Evolutionary conservation across 2,888 invertebrate genomes (phyloP).

Genomic region (Zhuqinia jingwanae): DNA sequence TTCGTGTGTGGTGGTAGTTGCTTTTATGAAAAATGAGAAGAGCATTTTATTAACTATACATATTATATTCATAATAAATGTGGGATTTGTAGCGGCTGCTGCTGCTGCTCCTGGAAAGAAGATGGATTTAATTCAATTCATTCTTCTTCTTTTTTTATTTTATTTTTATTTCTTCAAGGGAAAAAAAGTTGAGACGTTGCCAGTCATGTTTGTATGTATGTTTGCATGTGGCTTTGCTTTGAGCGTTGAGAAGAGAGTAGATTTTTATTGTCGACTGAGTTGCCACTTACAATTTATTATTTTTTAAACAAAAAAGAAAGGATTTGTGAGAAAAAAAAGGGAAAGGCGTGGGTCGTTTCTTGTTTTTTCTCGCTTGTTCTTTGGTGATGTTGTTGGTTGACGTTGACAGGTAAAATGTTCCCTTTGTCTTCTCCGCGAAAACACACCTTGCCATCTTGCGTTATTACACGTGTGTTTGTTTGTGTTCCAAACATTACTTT

Average conservation of each 20-base stretch:
- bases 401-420: constrained; percentile 35
- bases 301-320: constrained; percentile 13
- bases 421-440: background rate
- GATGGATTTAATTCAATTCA: constrained; percentile 21
- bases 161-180: no score
- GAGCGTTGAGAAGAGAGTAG: background rate
- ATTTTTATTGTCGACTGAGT: background rate
- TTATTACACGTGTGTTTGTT: background rate
- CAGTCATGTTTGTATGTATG: background rate
- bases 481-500: background rate
- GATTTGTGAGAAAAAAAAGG: constrained; percentile 1
- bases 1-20: no score
- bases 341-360: constrained; percentile 21
- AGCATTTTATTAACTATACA: constrained; percentile 7
- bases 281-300: constrained; percentile 41
- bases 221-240: background rate
- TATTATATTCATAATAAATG: constrained; percentile 40
- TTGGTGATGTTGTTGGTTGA: constrained; percentile 24
- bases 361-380: background rate
- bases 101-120: constrained; percentile 17
- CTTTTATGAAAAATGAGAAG: background rate
- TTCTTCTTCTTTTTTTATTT: background rate
- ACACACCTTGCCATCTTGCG: background rate
- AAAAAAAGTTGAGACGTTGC: constrained; percentile 24
- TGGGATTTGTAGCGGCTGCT: constrained; percentile 23